phyloP scores from a whole-genome alignment of 2,888 invertebrate species.

The Pristionchus entomophagus region DNA sequence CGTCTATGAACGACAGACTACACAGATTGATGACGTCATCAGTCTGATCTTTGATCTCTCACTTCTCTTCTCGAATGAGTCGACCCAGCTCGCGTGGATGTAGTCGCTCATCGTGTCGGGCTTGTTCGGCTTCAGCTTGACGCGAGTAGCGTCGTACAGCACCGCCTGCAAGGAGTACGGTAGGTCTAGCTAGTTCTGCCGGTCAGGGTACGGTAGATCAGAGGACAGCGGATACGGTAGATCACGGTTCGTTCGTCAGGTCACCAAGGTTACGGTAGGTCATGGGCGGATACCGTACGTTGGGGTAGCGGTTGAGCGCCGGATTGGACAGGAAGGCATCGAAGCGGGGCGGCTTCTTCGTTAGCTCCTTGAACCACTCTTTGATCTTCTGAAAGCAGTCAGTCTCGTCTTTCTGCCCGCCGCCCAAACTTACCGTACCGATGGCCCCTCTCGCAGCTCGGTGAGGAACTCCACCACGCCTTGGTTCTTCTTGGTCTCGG shows the following conservation, averaged over 20 bases:
- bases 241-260: too few relatives aligned
- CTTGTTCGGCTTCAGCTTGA: slow-evolving; percentile 33
- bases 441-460: slow-evolving; percentile 23
- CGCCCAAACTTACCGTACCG: not conserved
- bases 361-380: slow-evolving; percentile 19
- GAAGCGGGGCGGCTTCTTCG: slow-evolving; percentile 27
- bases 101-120: not conserved
- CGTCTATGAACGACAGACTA: too few relatives aligned
- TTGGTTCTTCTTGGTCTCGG: slow-evolving; percentile 30
- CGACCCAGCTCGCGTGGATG: slow-evolving; percentile 41
- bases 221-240: not conserved
- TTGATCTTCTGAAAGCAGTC: slow-evolving; percentile 11
- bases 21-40: too few relatives aligned
- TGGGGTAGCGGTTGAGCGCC: slow-evolving; percentile 3
- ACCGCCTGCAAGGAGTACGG: slow-evolving; percentile 7
- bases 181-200: not conserved
- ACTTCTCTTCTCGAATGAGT: slow-evolving; percentile 35
- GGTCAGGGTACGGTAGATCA: not conserved
- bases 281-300: not conserved
- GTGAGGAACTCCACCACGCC: not conserved
- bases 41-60: not conserved
- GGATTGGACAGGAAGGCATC: slow-evolving; percentile 41
- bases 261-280: not conserved
- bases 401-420: not conserved
- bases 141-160: not conserved